Evolutionary conservation across 2,113 vertebrate genomes (phyloP).

Genomic region (Nanger granti): DNA sequence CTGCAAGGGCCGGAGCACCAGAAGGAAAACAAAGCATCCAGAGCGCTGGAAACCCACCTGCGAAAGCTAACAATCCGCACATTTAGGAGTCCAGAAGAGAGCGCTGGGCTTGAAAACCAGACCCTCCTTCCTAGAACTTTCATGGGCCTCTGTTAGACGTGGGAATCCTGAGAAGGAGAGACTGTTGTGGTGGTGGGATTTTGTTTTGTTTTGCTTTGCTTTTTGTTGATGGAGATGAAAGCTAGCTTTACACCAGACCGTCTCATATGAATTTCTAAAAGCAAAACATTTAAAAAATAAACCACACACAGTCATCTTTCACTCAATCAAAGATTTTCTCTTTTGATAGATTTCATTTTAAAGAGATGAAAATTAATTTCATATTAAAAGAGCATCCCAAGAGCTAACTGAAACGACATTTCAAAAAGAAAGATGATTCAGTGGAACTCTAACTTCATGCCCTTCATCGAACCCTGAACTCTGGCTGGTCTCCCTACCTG

Average conservation of each 20-base stretch:
- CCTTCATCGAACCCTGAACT: not conserved
- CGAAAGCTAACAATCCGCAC: not conserved
- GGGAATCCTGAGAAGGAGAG: not conserved
- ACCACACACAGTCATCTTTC: not conserved
- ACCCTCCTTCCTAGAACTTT: not conserved
- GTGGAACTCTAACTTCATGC: not conserved
- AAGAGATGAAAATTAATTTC: not conserved
- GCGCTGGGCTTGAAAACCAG: not conserved
- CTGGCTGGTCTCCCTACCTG: accelerated
- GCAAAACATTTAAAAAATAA: not conserved
- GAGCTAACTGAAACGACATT: not conserved
- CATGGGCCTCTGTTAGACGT: too few relatives aligned
- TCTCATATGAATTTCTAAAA: not conserved
- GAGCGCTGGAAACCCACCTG: not conserved
- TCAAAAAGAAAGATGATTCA: not conserved
- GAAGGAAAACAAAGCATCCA: not conserved
- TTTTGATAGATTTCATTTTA: not conserved
- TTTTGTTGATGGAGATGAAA: not conserved
- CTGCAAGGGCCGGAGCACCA: not conserved
- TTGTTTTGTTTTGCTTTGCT: not conserved
- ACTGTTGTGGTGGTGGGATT: not conserved
- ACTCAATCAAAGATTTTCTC: not conserved
- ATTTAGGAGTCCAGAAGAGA: not conserved
- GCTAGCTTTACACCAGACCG: not conserved
- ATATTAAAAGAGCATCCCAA: not conserved